Evolutionary conservation across 2,888 invertebrate genomes (phyloP), one percentile per base, ranked within the genome.

Genomic region (Camponotus fellah): DNA sequence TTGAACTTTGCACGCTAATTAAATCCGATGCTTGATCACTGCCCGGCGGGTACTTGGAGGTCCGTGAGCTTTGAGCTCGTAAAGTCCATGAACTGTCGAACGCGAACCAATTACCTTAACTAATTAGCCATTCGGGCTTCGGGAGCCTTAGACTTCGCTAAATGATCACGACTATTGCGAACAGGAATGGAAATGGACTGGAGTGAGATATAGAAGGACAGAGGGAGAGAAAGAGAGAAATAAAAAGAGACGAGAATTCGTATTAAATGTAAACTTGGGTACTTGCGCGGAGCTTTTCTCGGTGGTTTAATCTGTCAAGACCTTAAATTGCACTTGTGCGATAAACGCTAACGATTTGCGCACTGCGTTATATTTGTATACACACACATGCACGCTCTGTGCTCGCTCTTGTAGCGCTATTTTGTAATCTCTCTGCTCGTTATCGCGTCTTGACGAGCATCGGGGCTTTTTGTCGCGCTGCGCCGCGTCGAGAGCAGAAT

Each of bases 31-130:
- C 84, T 90, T 82, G 87, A 87, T 89, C 86, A 71, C 66, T 80
- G 40, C 77, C 53, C 58, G 53, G 62, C 56, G 53, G 53, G 34
- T 32, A n/a, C 26, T 64, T 43, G 17, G 56, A 49, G 34, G 65
- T 81, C 53, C 26, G 76, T 65, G 86, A 85, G 90, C 90, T 90
- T 88, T 90, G 88, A 88, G 87, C 84, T 89, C 46, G 85, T 84
- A 88, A 88, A 90, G 88, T 90, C 85, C 84, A 84, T 82, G 81
- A 90, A 90, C 91, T 90, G 91, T 90, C 90, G 90, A 90, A 90
- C 89, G 86, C 82, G 87, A 89, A 88, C 88, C 90, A 90, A 90
- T 90, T 90, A 89, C 89, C 86, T 88, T 91, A 89, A 89, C 91
- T 90, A 90, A 90, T 90, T 90, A 91, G 85, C 88, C 86, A 89